Conservation (phyloP, 2,888 invertebrate species). For the Cryptocheilus praepositus region DNA sequence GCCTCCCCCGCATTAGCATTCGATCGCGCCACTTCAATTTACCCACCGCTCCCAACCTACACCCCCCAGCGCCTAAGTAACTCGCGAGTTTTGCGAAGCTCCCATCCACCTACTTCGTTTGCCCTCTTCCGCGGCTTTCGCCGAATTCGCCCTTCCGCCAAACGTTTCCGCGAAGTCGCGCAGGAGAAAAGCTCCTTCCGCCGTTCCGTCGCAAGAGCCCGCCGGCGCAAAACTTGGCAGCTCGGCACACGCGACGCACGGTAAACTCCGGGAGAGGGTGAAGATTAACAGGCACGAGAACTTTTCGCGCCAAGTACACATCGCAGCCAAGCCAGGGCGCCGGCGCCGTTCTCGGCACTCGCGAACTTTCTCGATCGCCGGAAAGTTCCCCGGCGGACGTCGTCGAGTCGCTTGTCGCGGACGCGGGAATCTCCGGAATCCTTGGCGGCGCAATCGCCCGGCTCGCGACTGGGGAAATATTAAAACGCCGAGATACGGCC, state of each 20-base stretch:
- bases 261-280: slow-evolving; percentile 49
- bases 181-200: slow-evolving; percentile 18
- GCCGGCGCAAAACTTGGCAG: slow-evolving; percentile 18
- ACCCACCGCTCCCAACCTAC: too few relatives aligned
- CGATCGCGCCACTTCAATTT: too few relatives aligned
- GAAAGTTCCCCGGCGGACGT: slow-evolving; percentile 5
- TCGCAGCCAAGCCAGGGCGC: background rate
- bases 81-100: too few relatives aligned
- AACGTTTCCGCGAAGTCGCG: too few relatives aligned
- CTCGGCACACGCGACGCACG: slow-evolving; percentile 44
- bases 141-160: too few relatives aligned
- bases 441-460: too few relatives aligned
- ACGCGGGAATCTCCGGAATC: background rate
- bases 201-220: slow-evolving; percentile 23
- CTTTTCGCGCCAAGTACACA: slow-evolving; percentile 49
- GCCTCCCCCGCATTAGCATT: too few relatives aligned
- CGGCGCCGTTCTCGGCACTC: background rate
- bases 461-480: too few relatives aligned
- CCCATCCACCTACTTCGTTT: too few relatives aligned
- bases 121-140: background rate
- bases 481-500: too few relatives aligned
- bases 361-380: background rate
- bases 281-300: slow-evolving; percentile 55
- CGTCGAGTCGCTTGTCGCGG: slow-evolving; percentile 5
- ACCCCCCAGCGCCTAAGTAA: too few relatives aligned